Base-by-base conservation (phyloP, 1,140 invertebrate species). In the Anadara kagoshimensis region DNA sequence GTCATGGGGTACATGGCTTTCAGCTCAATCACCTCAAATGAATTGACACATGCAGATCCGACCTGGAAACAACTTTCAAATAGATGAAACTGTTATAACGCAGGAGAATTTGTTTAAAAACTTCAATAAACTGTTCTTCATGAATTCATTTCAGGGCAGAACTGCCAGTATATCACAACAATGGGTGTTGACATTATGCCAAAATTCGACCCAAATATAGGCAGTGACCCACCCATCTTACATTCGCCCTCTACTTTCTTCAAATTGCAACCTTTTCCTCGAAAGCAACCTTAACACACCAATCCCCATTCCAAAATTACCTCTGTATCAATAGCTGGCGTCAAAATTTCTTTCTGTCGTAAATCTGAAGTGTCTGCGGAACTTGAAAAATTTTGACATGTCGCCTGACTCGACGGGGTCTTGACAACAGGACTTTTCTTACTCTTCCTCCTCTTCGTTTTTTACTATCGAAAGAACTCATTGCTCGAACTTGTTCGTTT, bases 101-200 rank as follows among this genome's bases (percentile, higher is more conserved):
- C 29, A 36, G 7, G 29, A 36, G 7, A 36, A 3, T 36, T 36
- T 36, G 7, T 36, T 3, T 36, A 2, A 36, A 36, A 3, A 3
- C 29, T 3, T 36, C 29, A 36, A 36, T 36, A 36, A 3, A 36
- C 29, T 4, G 47, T 49, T 3, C 47, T 49, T 2, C 47, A n/a
- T 47, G 16, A 14, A 49, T 49, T 91, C 99, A 94, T 90, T 97
- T 99, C 0, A 98, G 99, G 92, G 98, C 97, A 0, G 93, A 94
- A 85, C 93, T 93, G 85, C 92, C 93, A 65, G 20, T 51, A 51
- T 59, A 12, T 29, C 56, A 20, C 22, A 49, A 44, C n/a, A 22
- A 58, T 26, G 20, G 26, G 16, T 36, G 20, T 36, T 61, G 26
- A 24, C 16, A 24, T 18, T 24, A 4, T 12, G 18, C n/a, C 22